Percentiles rank a stretch among this genome's conserved stretches.
phyloP scores from a whole-genome alignment of 1,140 invertebrate species.

The Saccostrea echinata region DNA sequence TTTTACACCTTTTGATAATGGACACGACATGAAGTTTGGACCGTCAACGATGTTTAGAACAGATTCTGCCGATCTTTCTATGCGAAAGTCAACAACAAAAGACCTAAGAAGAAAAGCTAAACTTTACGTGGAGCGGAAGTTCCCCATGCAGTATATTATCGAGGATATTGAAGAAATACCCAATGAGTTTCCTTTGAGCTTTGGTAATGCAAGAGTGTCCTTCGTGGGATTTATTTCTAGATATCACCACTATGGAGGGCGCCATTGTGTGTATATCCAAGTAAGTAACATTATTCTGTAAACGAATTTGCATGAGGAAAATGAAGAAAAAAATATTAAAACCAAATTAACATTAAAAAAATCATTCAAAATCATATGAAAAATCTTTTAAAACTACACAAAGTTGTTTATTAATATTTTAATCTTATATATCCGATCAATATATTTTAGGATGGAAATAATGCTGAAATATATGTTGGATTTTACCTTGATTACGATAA shows the following conservation, averaged over 20 bases:
- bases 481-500: constrained; percentile 62
- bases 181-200: background rate
- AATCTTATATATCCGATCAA: background rate
- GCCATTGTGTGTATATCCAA: constrained; percentile 53
- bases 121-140: background rate
- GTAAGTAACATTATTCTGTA: no score
- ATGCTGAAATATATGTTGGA: constrained; percentile 55
- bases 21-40: background rate
- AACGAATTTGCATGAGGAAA: no score
- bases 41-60: background rate
- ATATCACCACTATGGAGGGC: constrained; percentile 45
- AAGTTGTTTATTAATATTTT: no score
- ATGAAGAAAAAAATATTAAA: no score
- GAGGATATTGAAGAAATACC: background rate
- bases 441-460: constrained; percentile 55
- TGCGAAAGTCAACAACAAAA: background rate
- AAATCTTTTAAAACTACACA: no score
- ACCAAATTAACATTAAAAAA: no score
- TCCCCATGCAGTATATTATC: background rate
- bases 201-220: background rate
- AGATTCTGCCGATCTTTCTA: background rate
- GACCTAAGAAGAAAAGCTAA: background rate
- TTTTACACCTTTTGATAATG: background rate
- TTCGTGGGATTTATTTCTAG: constrained; percentile 53
- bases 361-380: no score